These are phyloP conservation scores for Drosophila niveifrons DNA, from an alignment of 2,888 invertebrate species.

Conservation along the genomic window DNA sequence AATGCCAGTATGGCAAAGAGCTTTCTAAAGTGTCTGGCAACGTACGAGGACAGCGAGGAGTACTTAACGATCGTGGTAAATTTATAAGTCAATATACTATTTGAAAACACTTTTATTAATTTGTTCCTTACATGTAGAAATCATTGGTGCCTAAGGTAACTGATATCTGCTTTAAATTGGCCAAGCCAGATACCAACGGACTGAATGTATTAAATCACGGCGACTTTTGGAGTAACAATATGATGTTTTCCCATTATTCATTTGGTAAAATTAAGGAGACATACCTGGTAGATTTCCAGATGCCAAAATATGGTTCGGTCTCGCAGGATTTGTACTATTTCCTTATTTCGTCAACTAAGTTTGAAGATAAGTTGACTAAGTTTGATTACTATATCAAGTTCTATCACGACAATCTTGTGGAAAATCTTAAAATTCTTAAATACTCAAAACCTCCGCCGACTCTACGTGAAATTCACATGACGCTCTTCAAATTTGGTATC, in stretches of 20 bases:
- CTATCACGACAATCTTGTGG: constrained; percentile 76
- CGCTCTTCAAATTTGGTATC: constrained; percentile 68
- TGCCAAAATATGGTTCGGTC: constrained; percentile 74
- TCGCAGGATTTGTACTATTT: constrained; percentile 80
- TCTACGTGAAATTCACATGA: constrained; percentile 70
- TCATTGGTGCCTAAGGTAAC: constrained; percentile 28
- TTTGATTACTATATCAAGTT: constrained; percentile 81
- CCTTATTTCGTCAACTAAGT: constrained; percentile 76
- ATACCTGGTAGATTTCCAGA: constrained; percentile 80
- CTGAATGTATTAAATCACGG: constrained; percentile 79
- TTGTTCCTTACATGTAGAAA: constrained; percentile 35
- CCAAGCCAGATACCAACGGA: constrained; percentile 38
- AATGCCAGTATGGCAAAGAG: constrained; percentile 20
- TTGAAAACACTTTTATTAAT: not conserved
- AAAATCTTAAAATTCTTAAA: constrained; percentile 72
- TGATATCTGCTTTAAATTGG: constrained; percentile 50
- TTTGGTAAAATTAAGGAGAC: constrained; percentile 67
- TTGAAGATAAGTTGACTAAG: constrained; percentile 76
- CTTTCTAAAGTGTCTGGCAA: constrained; percentile 45
- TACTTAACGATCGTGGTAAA: constrained; percentile 69
- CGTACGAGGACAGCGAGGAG: constrained; percentile 44
- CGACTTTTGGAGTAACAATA: constrained; percentile 79
- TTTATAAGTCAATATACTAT: not conserved
- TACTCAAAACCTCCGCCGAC: constrained; percentile 75
- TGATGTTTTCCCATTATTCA: constrained; percentile 78